Evolutionary conservation across 1,140 invertebrate species (phyloP), one percentile per base, ranked within the genome.

Genomic region (Phthorimaea operculella): DNA sequence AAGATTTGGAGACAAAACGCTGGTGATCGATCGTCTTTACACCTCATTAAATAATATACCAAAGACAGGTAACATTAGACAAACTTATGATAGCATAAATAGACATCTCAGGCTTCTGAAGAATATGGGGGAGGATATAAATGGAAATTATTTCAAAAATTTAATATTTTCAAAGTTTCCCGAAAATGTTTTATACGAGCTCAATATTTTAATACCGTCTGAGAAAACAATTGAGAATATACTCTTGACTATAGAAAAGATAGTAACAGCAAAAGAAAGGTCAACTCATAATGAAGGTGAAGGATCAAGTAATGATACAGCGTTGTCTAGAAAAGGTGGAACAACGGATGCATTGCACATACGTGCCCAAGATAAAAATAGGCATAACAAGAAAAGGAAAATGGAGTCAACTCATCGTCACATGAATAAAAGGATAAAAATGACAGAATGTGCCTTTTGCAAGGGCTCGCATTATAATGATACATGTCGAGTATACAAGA

Each of bases 381-480:
- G 16, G 6, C n/a, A 14, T 11, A 10, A 52, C 34, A 5, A n/a
- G 21, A 28, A 28, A 6, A 28, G 21, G n/a, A n/a, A n/a, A n/a
- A 28, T 28, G 2, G 21, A 28, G 21, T 28, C 2, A 28, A 28
- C 21, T 28, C 2, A 28, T 28, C 2, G 21, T 28, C 21, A 28
- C 21, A 28, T 33, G 4, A 21, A 16, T n/a, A 57, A 14, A 14
- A 9, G 11, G 4, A 55, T 18, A 10, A 55, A 50, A 21, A 28
- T 2, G 21, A 4, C 39, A 0, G 11, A 33, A 10, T 57, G 55
- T 34, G 34, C 50, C 3, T 57, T 57, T 14, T 57, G 55, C 28
- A 14, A 51, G 9, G 17, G 9, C 3, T 16, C 15, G 11, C 55
- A 57, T 45, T 57, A 44, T 16, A 57, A 15, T 51, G 50, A 57